Base-by-base conservation (phyloP, 30 jellyfish, hydroid and myxozoan genomes). In the Cassiopea xamachana region DNA sequence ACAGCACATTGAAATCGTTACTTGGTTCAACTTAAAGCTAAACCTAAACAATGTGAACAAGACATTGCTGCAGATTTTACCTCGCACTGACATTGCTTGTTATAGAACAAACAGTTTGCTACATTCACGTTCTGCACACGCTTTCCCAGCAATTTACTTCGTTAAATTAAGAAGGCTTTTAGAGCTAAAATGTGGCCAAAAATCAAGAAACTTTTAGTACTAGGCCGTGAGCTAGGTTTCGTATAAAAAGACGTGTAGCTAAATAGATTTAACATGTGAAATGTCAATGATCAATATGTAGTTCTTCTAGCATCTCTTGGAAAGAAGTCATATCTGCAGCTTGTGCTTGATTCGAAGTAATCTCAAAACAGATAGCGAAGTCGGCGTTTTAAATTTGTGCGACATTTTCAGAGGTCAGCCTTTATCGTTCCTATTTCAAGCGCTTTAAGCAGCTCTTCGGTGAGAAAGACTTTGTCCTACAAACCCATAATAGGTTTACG, bases 361-460 rank as follows among this genome's bases (percentile, higher is more conserved):
- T 71, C 90, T 73, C 73, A 60, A 79, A 67, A 55, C 9, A 64
- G 74, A 82, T 10, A 71, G 73, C 47, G 71, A 48, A 71, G 60
- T 82, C 90, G 90, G 90, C 90, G 43, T 82, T 50, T 49, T 73
- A 18, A 62, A 82, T 49, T 82, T 82, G 83, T 82, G 90, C 68
- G 90, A 82, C 82, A 82, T 62, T 59, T 18, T 82, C 81, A 51
- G 67, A 82, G 83, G 90, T 49, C 81, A 82, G 81, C 81, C 81
- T 82, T 46, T 69, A 62, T 71, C 82, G 80, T 71, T 50, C 70
- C 48, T 67, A 70, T 78, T 78, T 50, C 87, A 78, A 9, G 87
- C 75, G 44, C 39, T 64, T 12, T 67, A 71, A 82, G 90, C 79
- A 82, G 90, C 90, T 69, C 83, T 82, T 70, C 47, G 90, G 82